phyloP scores from a whole-genome alignment of 2,113 vertebrate species.

The Diadophis punctatus region DNA sequence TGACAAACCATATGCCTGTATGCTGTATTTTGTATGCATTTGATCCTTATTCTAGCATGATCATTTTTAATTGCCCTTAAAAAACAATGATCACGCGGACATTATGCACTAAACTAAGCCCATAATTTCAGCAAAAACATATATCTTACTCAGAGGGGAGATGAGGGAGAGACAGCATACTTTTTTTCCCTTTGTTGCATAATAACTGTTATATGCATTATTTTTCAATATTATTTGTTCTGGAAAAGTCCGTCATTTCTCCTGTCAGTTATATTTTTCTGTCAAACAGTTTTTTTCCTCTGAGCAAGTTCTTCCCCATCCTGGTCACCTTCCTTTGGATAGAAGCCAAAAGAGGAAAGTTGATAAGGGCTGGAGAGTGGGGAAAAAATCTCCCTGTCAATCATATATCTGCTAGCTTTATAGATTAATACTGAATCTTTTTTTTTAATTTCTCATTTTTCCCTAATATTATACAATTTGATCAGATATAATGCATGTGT shows the following conservation, averaged over 20 bases:
- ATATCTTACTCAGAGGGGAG: neutral
- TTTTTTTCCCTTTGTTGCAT: neutral
- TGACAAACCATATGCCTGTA: neutral
- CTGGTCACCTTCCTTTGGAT: neutral
- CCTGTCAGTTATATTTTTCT: no score
- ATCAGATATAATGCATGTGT: neutral
- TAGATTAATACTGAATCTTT: neutral
- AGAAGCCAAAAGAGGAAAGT: neutral
- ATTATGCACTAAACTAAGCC: neutral
- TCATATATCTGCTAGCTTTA: neutral
- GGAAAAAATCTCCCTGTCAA: neutral
- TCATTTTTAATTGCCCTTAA: neutral
- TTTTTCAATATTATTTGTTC: neutral
- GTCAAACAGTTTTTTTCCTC: neutral
- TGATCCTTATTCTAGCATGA: neutral
- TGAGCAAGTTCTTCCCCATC: neutral
- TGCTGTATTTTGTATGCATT: neutral
- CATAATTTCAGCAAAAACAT: neutral
- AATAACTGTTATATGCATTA: neutral
- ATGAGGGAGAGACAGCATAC: neutral
- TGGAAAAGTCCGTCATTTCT: neutral
- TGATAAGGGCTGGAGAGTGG: neutral
- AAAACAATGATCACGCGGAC: neutral
- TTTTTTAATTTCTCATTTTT: neutral
- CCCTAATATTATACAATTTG: neutral